Evolutionary conservation across 2,113 vertebrate genomes (phyloP).

Genomic region (Bos javanicus): DNA sequence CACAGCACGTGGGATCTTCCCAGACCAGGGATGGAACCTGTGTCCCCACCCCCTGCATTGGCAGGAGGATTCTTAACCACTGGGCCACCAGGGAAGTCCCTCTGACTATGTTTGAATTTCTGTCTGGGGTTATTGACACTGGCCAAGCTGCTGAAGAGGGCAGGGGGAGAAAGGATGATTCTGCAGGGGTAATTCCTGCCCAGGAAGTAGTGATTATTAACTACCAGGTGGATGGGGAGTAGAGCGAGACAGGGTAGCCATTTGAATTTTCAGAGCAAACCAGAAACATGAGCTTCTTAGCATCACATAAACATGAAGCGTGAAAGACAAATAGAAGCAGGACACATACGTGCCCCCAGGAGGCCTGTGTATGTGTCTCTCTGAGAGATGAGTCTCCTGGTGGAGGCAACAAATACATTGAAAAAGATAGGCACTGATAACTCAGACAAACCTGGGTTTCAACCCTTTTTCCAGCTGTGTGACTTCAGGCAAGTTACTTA

Average conservation of each 20-base stretch:
- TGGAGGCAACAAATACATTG: not conserved
- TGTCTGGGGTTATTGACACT: not conserved
- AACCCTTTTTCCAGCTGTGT: not conserved
- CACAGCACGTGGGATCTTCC: not conserved
- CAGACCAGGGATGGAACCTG: not conserved
- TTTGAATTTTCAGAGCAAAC: not conserved
- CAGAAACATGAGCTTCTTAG: not conserved
- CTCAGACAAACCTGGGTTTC: not conserved
- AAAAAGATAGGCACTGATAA: not conserved
- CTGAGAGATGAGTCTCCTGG: not conserved
- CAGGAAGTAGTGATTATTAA: not conserved
- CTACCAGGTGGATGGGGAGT: not conserved
- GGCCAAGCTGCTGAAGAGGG: not conserved
- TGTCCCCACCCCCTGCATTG: not conserved
- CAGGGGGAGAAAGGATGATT: not conserved
- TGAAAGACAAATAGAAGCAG: not conserved
- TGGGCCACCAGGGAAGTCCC: not conserved
- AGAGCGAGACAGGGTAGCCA: fast-evolving
- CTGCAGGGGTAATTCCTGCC: not conserved
- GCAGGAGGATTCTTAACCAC: not conserved
- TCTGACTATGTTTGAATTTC: not conserved
- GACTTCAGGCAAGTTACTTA: not conserved
- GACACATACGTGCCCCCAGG: not conserved
- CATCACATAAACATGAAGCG: not conserved
- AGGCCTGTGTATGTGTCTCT: fast-evolving